phyloP scores from a whole-genome alignment of 2,797 vertebrate species.

The Brotogeris chrysoptera region DNA sequence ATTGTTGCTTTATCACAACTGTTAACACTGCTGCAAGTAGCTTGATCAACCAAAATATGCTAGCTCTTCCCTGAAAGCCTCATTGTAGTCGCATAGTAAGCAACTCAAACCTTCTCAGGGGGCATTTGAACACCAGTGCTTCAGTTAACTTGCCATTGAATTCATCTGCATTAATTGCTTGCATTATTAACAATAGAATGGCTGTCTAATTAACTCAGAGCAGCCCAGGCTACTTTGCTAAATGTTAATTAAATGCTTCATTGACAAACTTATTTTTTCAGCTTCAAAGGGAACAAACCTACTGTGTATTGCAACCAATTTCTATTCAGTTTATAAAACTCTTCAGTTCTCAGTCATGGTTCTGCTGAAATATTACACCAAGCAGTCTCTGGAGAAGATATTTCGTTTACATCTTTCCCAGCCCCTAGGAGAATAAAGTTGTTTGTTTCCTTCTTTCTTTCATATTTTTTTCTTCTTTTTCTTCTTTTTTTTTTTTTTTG shows the following conservation, averaged over 20 bases:
- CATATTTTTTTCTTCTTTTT: not conserved
- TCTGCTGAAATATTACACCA: not conserved
- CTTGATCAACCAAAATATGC: not conserved
- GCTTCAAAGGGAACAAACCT: not conserved
- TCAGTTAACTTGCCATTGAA: not conserved
- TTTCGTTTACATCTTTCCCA: not conserved
- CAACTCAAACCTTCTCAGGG: not conserved
- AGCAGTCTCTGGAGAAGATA: not conserved
- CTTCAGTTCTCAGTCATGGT: not conserved
- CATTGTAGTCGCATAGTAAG: accelerated
- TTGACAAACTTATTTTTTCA: not conserved
- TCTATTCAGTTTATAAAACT: not conserved
- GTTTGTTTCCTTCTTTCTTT: not conserved
- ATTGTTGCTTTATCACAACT: not conserved
- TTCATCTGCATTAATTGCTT: slow-evolving; percentile 1
- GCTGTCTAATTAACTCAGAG: not conserved
- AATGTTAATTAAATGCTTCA: slow-evolving; percentile 2
- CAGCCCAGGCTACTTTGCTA: not conserved
- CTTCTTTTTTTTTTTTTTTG: not conserved
- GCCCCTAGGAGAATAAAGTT: not conserved
- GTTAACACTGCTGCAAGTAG: not conserved
- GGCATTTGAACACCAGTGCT: not conserved
- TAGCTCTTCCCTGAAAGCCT: not conserved
- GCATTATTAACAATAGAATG: slow-evolving; percentile 1
- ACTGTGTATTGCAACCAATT: not conserved